Evolutionary conservation across 2,113 vertebrate genomes (phyloP), one percentile per base, ranked within the genome.

Genomic region (Perca fluviatilis): DNA sequence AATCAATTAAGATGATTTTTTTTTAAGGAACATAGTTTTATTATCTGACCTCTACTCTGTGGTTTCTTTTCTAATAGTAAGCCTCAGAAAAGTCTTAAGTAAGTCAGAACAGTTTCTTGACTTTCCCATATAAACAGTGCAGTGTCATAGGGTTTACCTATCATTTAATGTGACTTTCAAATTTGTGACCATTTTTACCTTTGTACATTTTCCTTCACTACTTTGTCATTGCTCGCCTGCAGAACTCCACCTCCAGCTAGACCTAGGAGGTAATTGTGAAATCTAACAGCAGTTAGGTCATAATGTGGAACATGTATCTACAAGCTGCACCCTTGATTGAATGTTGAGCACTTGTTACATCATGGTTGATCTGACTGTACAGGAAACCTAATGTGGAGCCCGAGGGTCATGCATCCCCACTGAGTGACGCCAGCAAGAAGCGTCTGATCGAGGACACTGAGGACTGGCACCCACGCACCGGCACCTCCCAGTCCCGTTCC

Each of bases 391-490:
- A 93, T 0, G 92, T 89, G 56, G 95, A 97, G 43, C 94, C 95
- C 0, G 96, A 97, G 69, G 96, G 94, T 73, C 96, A 96, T 25
- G 91, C 90, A 0, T 93, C 96, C 0, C 93, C 94, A 14, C 94
- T 95, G 40, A 97, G 96, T 0, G 97, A 99, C 8, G 94, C 97
- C 89, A 99, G 98, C 92, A 99, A 99, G 95, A 98, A 98, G 90
- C 96, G 98, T 2, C 92, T 99, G 92, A 98, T 99, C 0, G 98
- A 99, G 80, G 98, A 99, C 86, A 97, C 98, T 0, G 98, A 99
- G 84, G 98, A 99, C 85, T 99, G 98, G 98, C 97, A 96, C 9
- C 96, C 98, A 0, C 93, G 97, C 6, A 96, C 96, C 0, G 97
- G 98, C 51, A 98, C 97, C 1, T 96, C 96, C 43, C 98, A 99